Evolutionary conservation across 1,140 invertebrate species (phyloP).

Genomic region (Drosophila kikkawai): DNA sequence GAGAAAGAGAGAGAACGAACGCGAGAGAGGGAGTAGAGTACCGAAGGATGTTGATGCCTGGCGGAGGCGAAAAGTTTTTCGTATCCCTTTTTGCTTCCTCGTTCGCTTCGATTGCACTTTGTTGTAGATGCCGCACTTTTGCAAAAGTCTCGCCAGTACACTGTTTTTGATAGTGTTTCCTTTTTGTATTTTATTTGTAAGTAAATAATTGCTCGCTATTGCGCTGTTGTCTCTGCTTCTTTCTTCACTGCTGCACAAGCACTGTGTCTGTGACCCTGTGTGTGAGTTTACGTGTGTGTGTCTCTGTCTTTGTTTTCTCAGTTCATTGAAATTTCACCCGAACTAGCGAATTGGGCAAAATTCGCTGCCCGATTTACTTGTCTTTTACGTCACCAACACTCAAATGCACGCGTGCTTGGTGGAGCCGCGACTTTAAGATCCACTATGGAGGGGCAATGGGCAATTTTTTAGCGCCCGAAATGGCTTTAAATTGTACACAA

Average conservation of each 20-base stretch:
- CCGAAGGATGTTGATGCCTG: slow-evolving; percentile 70
- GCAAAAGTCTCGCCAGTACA: slow-evolving; percentile 35
- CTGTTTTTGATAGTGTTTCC: slow-evolving; percentile 62
- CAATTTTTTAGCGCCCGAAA: slow-evolving; percentile 70
- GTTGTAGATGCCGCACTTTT: slow-evolving; percentile 37
- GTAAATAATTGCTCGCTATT: slow-evolving; percentile 83
- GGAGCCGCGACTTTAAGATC: slow-evolving; percentile 41
- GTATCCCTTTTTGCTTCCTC: slow-evolving; percentile 32
- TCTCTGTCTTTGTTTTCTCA: slow-evolving; percentile 83
- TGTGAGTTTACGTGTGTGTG: slow-evolving; percentile 55
- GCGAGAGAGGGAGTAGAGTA: slow-evolving; percentile 63
- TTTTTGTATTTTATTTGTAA: slow-evolving; percentile 72
- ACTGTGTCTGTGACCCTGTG: slow-evolving; percentile 51
- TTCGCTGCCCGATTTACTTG: slow-evolving; percentile 64
- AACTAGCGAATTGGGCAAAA: slow-evolving; percentile 76
- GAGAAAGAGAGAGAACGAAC: slow-evolving; percentile 46
- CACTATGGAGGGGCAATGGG: slow-evolving; percentile 53
- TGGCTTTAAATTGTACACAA: slow-evolving; percentile 78
- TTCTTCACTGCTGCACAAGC: slow-evolving; percentile 61
- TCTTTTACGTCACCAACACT: slow-evolving; percentile 61
- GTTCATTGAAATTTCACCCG: slow-evolving; percentile 83
- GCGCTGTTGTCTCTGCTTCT: slow-evolving; percentile 79
- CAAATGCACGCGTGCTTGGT: slow-evolving; percentile 48
- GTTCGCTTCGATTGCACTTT: slow-evolving; percentile 23
- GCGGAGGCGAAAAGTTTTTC: slow-evolving; percentile 55